These are phyloP conservation scores for Cygnus buccinator DNA, from an alignment of 2,113 vertebrate genomes.

Conservation along the genomic window DNA sequence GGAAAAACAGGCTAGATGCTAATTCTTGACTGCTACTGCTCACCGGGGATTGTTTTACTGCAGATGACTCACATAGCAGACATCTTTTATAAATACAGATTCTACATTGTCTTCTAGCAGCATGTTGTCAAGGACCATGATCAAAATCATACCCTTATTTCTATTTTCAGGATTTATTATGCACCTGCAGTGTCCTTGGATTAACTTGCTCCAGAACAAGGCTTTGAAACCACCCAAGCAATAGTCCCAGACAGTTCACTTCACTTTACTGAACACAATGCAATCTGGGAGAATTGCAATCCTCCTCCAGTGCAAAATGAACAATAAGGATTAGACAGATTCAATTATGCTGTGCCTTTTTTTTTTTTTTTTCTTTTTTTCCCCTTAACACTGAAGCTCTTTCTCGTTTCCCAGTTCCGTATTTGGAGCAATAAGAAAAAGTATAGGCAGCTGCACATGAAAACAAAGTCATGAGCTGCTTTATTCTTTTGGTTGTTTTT, in stretches of 20 bases:
- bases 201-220: background rate
- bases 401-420: background rate
- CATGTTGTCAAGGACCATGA: background rate
- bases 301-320: background rate
- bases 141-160: background rate
- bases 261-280: background rate
- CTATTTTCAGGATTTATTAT: background rate
- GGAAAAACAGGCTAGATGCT: background rate
- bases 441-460: background rate
- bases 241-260: background rate
- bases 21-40: background rate
- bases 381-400: background rate
- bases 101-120: background rate
- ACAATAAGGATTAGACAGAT: background rate
- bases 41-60: background rate
- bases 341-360: background rate
- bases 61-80: background rate
- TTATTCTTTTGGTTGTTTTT: background rate
- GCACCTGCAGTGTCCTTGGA: background rate
- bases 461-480: background rate
- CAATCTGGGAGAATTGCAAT: background rate
- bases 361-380: background rate
- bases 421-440: background rate
- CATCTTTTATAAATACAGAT: background rate
- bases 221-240: background rate